A percentile compares a stretch with the other conserved stretches of the same genome.
Evolutionary conservation across 2,888 invertebrate species (phyloP).

Genomic region (Slavum lentiscoides): DNA sequence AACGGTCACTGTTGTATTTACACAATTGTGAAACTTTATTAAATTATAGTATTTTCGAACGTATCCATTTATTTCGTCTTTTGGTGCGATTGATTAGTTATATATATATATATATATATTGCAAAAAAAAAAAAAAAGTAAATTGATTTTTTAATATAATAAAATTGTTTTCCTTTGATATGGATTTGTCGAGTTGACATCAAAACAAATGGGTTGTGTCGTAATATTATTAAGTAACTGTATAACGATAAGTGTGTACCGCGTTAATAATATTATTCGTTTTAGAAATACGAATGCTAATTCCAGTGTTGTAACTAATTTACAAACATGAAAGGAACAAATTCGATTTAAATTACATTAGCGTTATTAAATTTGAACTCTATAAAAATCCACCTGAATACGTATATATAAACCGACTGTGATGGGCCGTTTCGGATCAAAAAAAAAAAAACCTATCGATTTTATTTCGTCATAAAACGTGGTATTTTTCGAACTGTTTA

Average conservation of each 20-base stretch:
- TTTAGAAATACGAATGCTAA: background rate
- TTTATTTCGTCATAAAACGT: too few relatives aligned
- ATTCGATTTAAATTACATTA: background rate
- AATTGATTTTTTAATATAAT: background rate
- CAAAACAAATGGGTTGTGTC: background rate
- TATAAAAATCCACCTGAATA: background rate
- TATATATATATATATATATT: too few relatives aligned
- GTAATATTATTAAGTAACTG: background rate
- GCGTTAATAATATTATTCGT: background rate
- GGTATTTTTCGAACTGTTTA: too few relatives aligned
- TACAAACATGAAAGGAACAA: background rate
- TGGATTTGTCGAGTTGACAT: background rate
- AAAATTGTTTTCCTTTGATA: background rate
- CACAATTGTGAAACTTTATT: too few relatives aligned
- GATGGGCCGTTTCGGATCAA: background rate
- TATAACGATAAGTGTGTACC: background rate
- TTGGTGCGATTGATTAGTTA: too few relatives aligned
- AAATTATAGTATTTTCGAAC: background rate
- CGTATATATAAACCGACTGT: background rate
- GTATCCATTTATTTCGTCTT: too few relatives aligned
- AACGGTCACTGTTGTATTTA: too few relatives aligned
- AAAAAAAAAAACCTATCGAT: background rate
- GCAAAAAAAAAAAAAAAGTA: too few relatives aligned
- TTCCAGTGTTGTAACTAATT: background rate
- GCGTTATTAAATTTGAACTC: background rate